Evolutionary conservation across 2,797 vertebrate genomes (phyloP).

Genomic region (Tragopan temminckii): DNA sequence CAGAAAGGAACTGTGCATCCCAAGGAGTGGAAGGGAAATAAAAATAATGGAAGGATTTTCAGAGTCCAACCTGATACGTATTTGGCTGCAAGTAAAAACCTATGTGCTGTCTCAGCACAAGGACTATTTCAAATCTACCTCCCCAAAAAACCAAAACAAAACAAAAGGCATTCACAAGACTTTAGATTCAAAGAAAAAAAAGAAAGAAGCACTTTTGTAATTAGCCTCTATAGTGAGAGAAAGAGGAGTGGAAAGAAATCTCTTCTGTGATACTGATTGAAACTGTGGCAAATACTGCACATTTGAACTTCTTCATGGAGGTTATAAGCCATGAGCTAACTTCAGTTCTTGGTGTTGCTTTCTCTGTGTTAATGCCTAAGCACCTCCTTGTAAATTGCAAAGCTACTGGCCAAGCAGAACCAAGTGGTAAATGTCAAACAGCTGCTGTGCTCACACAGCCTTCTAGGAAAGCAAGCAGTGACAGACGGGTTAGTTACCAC

Average conservation of each 20-base stretch:
- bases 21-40: background rate
- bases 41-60: background rate
- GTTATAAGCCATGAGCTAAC: background rate
- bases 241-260: background rate
- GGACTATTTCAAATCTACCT: background rate
- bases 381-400: background rate
- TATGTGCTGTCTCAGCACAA: background rate
- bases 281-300: background rate
- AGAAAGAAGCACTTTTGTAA: background rate
- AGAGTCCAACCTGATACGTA: background rate
- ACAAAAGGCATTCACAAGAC: background rate
- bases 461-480: background rate
- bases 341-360: background rate
- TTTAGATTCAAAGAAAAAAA: background rate
- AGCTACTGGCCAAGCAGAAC: background rate
- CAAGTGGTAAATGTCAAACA: background rate
- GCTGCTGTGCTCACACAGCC: background rate
- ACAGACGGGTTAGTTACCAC: background rate
- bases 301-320: background rate
- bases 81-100: background rate
- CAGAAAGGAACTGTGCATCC: background rate
- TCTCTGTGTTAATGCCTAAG: background rate
- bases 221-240: background rate
- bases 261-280: accelerated
- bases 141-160: too few species aligned